phyloP scores from a whole-genome alignment of 2,113 vertebrate genomes.

The Poecile atricapillus region DNA sequence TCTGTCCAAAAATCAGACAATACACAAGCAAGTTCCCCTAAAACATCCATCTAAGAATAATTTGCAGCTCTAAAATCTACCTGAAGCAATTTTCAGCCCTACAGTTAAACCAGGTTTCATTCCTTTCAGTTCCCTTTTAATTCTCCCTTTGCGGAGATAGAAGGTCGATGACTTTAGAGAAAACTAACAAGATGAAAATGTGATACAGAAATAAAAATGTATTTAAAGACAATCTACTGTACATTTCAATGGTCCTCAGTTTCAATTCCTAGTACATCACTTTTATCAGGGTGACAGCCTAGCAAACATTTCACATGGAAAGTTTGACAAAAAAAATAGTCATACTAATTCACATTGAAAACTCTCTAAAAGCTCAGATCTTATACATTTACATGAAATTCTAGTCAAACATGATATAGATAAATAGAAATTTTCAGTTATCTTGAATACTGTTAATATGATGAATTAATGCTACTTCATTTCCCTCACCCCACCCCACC shows the following conservation, averaged over 20 bases:
- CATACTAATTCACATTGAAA: not conserved
- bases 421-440: not conserved
- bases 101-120: not conserved
- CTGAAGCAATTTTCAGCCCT: not conserved
- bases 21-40: not conserved
- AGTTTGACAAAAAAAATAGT: not conserved
- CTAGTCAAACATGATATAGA: not conserved
- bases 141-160: not conserved
- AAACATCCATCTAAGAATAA: not conserved
- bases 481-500: too few species aligned
- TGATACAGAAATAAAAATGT: not conserved
- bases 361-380: not conserved
- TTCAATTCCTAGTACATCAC: not conserved
- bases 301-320: not conserved
- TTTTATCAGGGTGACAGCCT: not conserved
- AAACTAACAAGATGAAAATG: not conserved
- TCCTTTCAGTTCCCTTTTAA: not conserved
- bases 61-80: not conserved
- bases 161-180: not conserved
- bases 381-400: not conserved
- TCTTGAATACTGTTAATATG: not conserved
- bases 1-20: not conserved
- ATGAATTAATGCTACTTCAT: not conserved
- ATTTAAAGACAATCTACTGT: not conserved
- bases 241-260: not conserved